phyloP scores from a whole-genome alignment of 2,888 invertebrate species.

The Acleris emargana region DNA sequence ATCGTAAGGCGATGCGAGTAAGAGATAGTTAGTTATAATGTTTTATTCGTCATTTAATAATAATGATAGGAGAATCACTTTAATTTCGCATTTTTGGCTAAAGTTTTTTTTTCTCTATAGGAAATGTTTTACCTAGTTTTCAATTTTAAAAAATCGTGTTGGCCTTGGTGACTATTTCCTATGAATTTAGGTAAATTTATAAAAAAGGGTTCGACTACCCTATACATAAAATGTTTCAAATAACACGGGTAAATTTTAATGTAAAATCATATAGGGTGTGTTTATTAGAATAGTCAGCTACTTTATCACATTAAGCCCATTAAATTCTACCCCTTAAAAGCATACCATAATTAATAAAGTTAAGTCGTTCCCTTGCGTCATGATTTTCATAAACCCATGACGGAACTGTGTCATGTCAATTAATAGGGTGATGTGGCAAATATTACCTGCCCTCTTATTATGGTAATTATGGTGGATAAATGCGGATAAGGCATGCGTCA shows the following conservation, averaged over 20 bases:
- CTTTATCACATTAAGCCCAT: not conserved
- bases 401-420: constrained; percentile 6
- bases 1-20: not conserved
- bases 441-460: not conserved
- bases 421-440: constrained; percentile 3
- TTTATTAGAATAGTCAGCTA: not conserved
- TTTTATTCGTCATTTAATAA: no score
- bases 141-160: no score
- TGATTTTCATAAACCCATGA: constrained; percentile 5
- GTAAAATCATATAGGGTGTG: not conserved
- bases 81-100: no score
- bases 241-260: no score
- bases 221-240: no score
- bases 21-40: no score
- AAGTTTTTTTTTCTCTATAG: no score
- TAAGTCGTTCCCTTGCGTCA: constrained; percentile 4
- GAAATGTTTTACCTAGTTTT: no score
- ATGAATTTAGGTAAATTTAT: no score
- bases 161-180: no score
- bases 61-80: no score
- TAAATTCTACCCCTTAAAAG: not conserved
- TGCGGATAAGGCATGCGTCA: not conserved
- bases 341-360: constrained; percentile 3
- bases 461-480: not conserved
- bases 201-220: no score